These are phyloP conservation scores for Polyodon spathula DNA, from an alignment of 2,113 vertebrate genomes.

Conservation along the genomic window DNA sequence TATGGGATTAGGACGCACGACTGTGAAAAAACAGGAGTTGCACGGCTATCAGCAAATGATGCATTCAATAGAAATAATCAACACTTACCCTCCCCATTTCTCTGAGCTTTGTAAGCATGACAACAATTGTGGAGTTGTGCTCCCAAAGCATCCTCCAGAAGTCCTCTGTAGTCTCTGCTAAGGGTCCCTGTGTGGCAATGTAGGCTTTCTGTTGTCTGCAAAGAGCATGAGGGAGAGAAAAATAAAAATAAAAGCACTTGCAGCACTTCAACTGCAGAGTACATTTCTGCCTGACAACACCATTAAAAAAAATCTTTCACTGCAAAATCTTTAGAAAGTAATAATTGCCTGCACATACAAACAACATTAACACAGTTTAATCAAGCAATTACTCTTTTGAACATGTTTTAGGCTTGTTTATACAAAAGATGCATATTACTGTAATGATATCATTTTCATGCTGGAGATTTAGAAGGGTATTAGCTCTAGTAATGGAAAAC, in stretches of 20 bases:
- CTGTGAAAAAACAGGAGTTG: constrained; percentile 19
- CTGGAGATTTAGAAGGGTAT: too few species aligned
- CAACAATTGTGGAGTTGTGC: constrained; percentile 96
- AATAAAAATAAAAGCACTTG: constrained; percentile 5
- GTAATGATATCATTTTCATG: too few species aligned
- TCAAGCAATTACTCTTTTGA: constrained; percentile 26
- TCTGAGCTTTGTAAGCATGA: constrained; percentile 95
- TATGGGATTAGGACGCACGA: not conserved
- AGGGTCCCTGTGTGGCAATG: constrained; percentile 90
- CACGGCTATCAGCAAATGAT: not conserved
- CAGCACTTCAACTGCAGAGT: not conserved
- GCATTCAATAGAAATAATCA: not conserved
- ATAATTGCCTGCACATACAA: constrained; percentile 28
- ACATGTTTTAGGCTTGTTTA: not conserved
- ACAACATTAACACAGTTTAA: constrained; percentile 31
- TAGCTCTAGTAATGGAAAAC: too few species aligned
- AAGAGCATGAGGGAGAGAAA: constrained; percentile 19
- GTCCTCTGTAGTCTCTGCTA: constrained; percentile 96
- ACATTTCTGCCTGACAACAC: not conserved
- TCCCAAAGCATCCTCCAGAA: constrained; percentile 99
- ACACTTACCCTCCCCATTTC: constrained; percentile 92
- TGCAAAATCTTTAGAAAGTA: constrained; percentile 5
- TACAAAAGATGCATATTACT: too few species aligned
- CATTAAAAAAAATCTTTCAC: constrained; percentile 21
- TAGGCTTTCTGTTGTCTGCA: constrained; percentile 91